Conservation (phyloP, 2,113 vertebrate genomes). For the Tetrao urogallus region DNA sequence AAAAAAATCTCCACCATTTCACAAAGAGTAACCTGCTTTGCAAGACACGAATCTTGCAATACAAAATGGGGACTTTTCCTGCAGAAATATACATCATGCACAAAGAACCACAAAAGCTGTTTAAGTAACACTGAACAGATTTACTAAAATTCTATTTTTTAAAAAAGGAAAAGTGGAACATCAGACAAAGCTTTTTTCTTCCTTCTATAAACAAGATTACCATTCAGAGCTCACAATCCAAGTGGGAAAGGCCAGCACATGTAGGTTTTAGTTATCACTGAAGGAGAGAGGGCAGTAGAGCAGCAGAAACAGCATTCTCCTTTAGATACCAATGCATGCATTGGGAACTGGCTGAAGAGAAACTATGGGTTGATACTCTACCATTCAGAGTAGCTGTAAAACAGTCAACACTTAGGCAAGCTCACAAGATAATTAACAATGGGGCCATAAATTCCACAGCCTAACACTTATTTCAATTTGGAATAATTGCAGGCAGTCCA, state of each 20-base stretch:
- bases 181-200: neutral
- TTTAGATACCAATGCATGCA: neutral
- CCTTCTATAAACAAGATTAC: neutral
- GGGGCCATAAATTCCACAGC: neutral
- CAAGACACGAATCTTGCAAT: neutral
- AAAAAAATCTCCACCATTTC: neutral
- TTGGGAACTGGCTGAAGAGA: neutral
- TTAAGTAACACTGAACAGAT: neutral
- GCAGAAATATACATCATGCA: neutral
- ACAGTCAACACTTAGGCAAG: neutral
- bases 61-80: neutral
- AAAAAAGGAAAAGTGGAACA: neutral
- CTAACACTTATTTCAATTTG: neutral
- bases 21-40: fast-evolving
- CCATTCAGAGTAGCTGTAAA: neutral
- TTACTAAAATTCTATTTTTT: neutral
- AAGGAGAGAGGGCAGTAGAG: neutral
- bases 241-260: neutral
- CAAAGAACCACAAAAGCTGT: neutral
- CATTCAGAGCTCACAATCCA: neutral
- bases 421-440: neutral
- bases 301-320: neutral
- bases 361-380: neutral
- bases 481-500: neutral
- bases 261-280: neutral